Evolutionary conservation across 2,797 vertebrate genomes (phyloP).

Genomic region (Poeciliopsis turneri): DNA sequence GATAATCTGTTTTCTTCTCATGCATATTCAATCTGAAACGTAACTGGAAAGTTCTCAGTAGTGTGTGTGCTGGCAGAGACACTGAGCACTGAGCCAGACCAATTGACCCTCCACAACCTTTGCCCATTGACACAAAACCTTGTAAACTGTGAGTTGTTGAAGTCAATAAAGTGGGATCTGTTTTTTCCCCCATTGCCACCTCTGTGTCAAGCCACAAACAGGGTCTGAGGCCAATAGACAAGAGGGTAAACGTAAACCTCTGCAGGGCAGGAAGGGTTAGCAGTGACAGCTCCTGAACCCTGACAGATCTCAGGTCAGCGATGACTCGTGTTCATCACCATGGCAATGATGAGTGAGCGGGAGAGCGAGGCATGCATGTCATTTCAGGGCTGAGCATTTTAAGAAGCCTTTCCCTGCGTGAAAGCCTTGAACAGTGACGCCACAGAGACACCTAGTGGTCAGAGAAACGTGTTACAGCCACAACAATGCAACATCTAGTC

Average conservation of each 20-base stretch:
- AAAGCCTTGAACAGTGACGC: constrained; percentile 35
- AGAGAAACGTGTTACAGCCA: constrained; percentile 23
- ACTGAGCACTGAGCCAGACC: constrained; percentile 71
- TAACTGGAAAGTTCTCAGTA: background rate
- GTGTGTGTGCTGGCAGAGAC: constrained; percentile 31
- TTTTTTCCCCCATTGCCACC: background rate
- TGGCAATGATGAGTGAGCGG: background rate
- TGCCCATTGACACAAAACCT: constrained; percentile 46
- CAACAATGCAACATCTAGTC: constrained; percentile 15
- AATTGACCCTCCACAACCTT: constrained; percentile 38
- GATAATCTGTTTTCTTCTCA: background rate
- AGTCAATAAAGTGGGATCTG: constrained; percentile 6
- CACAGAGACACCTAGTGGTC: constrained; percentile 71
- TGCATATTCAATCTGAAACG: background rate
- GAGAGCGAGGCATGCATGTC: constrained; percentile 34
- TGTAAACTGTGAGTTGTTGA: constrained; percentile 10
- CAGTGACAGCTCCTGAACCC: constrained; percentile 27
- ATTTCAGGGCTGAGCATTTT: constrained; percentile 4
- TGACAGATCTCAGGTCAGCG: background rate
- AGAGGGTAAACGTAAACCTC: constrained; percentile 42
- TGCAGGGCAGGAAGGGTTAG: constrained; percentile 47
- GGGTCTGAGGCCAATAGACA: constrained; percentile 52
- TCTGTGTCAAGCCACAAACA: constrained; percentile 12
- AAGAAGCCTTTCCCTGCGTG: constrained; percentile 18
- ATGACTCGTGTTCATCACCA: background rate